A percentile compares a stretch with the other conserved stretches of the same genome.
Conservation (phyloP, 2,888 invertebrate genomes). For the Macaria notata region DNA sequence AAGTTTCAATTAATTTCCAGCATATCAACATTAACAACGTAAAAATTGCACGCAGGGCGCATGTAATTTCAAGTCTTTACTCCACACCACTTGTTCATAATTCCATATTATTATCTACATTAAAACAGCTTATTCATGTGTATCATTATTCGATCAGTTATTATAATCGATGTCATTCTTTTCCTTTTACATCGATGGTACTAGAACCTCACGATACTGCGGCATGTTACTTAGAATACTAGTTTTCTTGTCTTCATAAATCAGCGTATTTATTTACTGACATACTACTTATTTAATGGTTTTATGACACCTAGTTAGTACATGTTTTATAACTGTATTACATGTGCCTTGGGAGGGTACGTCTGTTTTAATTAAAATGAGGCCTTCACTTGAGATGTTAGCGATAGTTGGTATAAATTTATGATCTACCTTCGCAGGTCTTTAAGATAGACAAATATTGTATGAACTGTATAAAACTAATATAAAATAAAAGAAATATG, state of each 20-base stretch:
- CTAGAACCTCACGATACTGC: slow-evolving; percentile 16
- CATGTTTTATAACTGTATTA: slow-evolving; percentile 1
- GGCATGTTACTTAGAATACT: slow-evolving; percentile 22
- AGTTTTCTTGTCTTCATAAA: slow-evolving; percentile 19
- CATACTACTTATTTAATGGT: slow-evolving; percentile 2
- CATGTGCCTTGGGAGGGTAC: neutral
- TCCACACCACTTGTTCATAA: no score
- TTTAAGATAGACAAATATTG: no score
- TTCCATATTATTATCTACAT: no score
- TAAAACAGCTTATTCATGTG: no score
- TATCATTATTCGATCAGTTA: no score
- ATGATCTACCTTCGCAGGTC: neutral
- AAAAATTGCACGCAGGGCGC: no score
- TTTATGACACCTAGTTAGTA: slow-evolving; percentile 1
- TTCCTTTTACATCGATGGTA: slow-evolving; percentile 21
- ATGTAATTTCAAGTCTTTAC: no score
- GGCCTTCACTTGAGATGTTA: neutral
- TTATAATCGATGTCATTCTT: slow-evolving; percentile 28
- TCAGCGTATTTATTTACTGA: slow-evolving; percentile 5
- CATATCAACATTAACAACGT: no score
- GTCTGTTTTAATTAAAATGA: neutral
- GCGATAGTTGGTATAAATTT: neutral
- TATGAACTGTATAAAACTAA: no score
- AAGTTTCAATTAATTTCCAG: no score
- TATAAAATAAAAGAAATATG: no score